Conservation (phyloP, 2,113 vertebrate genomes). For the Neolamprologus fasciatus region DNA sequence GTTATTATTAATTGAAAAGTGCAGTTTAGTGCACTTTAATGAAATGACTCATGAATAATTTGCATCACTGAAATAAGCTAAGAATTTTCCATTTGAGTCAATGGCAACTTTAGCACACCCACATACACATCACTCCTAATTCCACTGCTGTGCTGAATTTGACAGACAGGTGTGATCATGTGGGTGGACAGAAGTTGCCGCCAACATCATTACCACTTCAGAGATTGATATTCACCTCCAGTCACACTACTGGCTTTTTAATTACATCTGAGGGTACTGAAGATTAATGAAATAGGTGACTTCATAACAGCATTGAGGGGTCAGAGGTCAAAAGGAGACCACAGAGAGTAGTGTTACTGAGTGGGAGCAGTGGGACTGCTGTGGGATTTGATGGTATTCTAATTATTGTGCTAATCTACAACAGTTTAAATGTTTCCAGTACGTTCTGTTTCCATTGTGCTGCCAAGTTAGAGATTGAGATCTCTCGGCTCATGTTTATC, state of each 20-base stretch:
- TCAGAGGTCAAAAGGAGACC: slow-evolving; percentile 11
- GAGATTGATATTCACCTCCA: slow-evolving; percentile 26
- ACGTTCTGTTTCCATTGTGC: neutral
- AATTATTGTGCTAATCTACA: slow-evolving; percentile 37
- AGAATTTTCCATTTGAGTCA: neutral
- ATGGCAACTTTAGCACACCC: neutral
- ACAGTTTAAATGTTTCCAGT: neutral
- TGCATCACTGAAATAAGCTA: neutral
- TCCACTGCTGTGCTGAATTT: neutral
- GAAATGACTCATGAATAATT: neutral
- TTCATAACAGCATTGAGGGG: neutral
- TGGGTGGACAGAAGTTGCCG: neutral
- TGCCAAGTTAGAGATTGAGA: neutral
- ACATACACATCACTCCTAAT: neutral
- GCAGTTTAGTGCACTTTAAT: neutral
- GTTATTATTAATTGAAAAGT: neutral
- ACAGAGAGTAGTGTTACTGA: slow-evolving; percentile 17
- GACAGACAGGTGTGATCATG: slow-evolving; percentile 5
- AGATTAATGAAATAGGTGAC: slow-evolving; percentile 42
- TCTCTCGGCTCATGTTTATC: neutral
- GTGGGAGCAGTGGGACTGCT: neutral
- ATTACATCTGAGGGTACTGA: slow-evolving; percentile 23
- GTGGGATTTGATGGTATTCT: slow-evolving; percentile 2
- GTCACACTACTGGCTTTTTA: neutral
- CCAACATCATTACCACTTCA: neutral